phyloP scores from a whole-genome alignment of 2,888 invertebrate species.

The Poecilus cupreus region DNA sequence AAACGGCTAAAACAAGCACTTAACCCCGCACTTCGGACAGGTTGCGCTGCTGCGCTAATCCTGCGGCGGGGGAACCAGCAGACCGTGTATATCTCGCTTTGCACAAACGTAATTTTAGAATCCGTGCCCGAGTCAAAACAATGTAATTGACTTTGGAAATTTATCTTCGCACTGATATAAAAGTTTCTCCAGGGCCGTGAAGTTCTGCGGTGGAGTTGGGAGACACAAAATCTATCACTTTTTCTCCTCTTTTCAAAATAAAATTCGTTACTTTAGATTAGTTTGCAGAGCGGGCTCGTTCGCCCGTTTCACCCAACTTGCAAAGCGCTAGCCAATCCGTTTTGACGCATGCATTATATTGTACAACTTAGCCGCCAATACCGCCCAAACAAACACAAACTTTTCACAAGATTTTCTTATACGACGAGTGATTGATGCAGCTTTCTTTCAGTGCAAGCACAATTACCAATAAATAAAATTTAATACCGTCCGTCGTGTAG shows the following conservation, averaged over 20 bases:
- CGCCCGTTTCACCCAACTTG: constrained; percentile 8
- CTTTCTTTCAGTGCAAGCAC: no score
- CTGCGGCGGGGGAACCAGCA: constrained; percentile 21
- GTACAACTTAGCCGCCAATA: background rate
- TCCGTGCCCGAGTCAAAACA: constrained; percentile 58
- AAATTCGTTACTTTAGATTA: constrained; percentile 52
- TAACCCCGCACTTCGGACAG: constrained; percentile 50
- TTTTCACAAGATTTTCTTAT: background rate
- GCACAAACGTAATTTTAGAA: constrained; percentile 58
- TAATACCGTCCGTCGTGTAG: no score
- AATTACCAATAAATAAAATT: no score
- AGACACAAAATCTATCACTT: constrained; percentile 55
- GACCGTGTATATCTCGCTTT: constrained; percentile 45
- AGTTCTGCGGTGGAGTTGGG: constrained; percentile 29
- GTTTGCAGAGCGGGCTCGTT: constrained; percentile 5
- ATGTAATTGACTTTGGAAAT: constrained; percentile 59
- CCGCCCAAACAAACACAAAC: background rate
- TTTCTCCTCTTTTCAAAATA: constrained; percentile 45
- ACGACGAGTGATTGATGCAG: background rate
- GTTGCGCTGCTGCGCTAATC: background rate
- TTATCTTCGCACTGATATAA: constrained; percentile 56
- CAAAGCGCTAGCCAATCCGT: background rate
- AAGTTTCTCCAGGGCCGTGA: constrained; percentile 43
- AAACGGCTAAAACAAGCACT: constrained; percentile 61
- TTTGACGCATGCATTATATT: constrained; percentile 16